A percentile compares a stretch with the other conserved stretches of the same genome.
Evolutionary conservation across 2,797 vertebrate species (phyloP).

Genomic region (Coreius guichenoti): DNA sequence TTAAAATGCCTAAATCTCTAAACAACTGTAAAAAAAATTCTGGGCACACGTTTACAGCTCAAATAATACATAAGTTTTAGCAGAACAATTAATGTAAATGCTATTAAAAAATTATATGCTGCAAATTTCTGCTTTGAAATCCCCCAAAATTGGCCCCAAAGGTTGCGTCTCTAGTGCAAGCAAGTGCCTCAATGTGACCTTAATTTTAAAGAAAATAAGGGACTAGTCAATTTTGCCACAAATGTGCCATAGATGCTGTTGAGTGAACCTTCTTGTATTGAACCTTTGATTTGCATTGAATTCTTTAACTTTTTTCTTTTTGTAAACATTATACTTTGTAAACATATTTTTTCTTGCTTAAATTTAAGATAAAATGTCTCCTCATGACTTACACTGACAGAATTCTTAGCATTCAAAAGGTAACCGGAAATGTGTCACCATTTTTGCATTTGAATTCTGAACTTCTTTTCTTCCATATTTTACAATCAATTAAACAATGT

Average conservation of each 20-base stretch:
- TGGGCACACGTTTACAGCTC: neutral
- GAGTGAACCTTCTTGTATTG: neutral
- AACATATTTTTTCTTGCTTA: neutral
- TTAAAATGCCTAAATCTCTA: neutral
- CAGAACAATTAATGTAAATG: neutral
- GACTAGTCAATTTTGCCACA: neutral
- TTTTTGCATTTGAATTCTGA: neutral
- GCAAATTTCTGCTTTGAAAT: neutral
- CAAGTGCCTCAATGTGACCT: neutral
- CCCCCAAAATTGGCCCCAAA: no score
- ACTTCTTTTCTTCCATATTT: slow-evolving; percentile 10
- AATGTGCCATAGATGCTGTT: neutral
- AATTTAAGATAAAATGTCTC: neutral
- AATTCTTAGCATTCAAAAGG: neutral
- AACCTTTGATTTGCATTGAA: neutral
- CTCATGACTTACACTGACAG: neutral
- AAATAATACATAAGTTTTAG: neutral
- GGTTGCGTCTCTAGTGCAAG: neutral
- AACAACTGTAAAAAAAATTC: neutral
- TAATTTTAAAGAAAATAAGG: neutral
- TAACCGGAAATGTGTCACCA: neutral
- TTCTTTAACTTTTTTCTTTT: neutral
- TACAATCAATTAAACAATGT: neutral
- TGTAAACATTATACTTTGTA: neutral
- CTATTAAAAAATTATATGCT: neutral